Base-by-base conservation (phyloP, 1,140 invertebrate species). In the Cardiocondyla obscurior region DNA sequence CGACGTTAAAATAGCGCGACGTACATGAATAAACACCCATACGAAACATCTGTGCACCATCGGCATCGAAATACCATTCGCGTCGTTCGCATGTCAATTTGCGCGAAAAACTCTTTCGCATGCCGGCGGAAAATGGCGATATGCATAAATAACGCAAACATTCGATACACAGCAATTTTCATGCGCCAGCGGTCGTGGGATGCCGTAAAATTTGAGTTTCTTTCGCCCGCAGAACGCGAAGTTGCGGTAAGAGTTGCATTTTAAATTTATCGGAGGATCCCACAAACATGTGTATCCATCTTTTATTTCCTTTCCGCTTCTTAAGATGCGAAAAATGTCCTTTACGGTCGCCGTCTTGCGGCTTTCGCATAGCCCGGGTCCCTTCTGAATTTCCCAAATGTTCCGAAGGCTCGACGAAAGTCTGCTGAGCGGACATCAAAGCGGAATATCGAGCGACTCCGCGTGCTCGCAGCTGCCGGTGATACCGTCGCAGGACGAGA, bases 381-480 rank as follows among this genome's bases (percentile, higher is more conserved):
- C n/a, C 39, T 8, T 19, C 8, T 57, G 10, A 62, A 28, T 46
- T 74, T 67, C 14, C 30, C 2, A 22, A 49, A 44, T 85, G 76
- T 88, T 85, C 84, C 89, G 2, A 88, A 96, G 96, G 65, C 90
- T 96, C 88, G 96, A 96, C 81, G 96, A 96, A 85, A 95, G 91
- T 81, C 70, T 93, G 42, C 49, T 91, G 2, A 87, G 83, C 22
- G 89, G 81, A 28, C 44, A 87, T 5, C 89, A 85, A 22, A 86
- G 39, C 30, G 72, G 58, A 28, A 5, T 36, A 5, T 16, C 82
- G 5, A 55, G 72, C 46, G 87, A 16, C 1, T 57, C 51, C 1
- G 2, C 49, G 1, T 30, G n/a, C 8, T 6, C 81, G 19, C 60
- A 39, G 16, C 46, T 79, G 0, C 62, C 74, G n/a, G 46, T 79